Base-by-base conservation (phyloP, 2,888 invertebrate genomes). In the Nomada ferruginata region DNA sequence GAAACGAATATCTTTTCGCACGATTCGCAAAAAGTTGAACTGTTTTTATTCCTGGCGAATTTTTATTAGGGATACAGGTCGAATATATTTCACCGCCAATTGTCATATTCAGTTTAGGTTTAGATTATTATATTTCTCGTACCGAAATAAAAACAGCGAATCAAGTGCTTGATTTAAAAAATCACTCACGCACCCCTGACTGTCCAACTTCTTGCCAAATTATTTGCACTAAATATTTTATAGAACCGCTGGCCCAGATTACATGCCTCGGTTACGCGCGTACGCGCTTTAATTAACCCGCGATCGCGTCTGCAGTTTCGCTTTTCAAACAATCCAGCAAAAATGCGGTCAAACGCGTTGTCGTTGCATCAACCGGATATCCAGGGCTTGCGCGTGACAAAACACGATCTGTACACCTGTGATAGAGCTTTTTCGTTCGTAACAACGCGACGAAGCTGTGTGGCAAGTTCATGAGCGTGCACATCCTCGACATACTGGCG, bases 391-490 rank as follows among this genome's bases (percentile, higher is more conserved):
- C 83, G 52, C 74, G 71, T 69, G 72, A 72, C 73, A 76, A 80
- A 80, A 85, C 73, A 59, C 36, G 61, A 50, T 59, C 18, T 29
- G n/a, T 44, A 15, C 13, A 36, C 5, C 60, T 72, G 80, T 66
- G 52, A 78, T 70, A 76, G 64, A 63, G 60, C 76, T 76, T 72
- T 65, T 71, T 68, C 80, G 61, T 76, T 76, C 69, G 74, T 73
- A 70, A 72, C 59, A 69, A 36, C 20, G 29, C 70, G 74, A 60
- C 52, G 70, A 72, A 57, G 64, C 44, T 44, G 26, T 53, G 78
- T 85, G 81, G 90, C 92, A 92, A 92, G 92, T 92, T 92, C 92
- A 92, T 90, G 92, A 91, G 88, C 90, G 89, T 85, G 89, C 84
- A 87, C 87, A 90, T 92, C 89, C 89, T 91, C 90, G 91, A 90